Evolutionary conservation across 2,113 vertebrate genomes (phyloP), one percentile per base, ranked within the genome.

Genomic region (Laterallus jamaicensis): DNA sequence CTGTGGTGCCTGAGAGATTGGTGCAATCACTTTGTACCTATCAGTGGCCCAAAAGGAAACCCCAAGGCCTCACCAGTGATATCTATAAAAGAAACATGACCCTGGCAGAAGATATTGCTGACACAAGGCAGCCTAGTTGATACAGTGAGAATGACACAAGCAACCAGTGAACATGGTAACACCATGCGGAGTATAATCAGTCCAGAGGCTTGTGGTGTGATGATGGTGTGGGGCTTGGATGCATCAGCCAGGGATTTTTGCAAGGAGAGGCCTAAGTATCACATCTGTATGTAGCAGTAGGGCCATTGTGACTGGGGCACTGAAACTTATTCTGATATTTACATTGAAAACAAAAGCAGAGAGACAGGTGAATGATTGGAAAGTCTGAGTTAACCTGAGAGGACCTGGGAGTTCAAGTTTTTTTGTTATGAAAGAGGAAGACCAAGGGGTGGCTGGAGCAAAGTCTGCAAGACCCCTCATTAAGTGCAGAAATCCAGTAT

Each of bases 11-110:
- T 37, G 9, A 22, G 49, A 66, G 60, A 35, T 29, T 3, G 2
- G 24, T 0, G 21, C 3, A 10, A 11, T 29, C 20, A 25, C 19
- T 1, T 56, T 0, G 0, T 28, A 35, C 11, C 49, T 9, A 9
- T 2, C 49, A 18, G 62, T 2, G 21, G 73, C 50, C 29, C 42
- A 21, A 39, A 19, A 15, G 28, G 26, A 75, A 62, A 44, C 5
- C 5, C 35, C 21, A 14, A 21, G 22, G 8, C 3, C 42, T 35
- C 66, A 13, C 12, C 47, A 58, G 8, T 6, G 39, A 50, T 10
- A 6, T 14, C 22, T 29, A 21, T 29, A 54, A 78, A 39, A 66
- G 55, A 58, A 78, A 42, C 22, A 19, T 78, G 47, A 25, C 3
- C 15, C 14, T 74, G 35, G 18, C 5, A 84, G 50, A 55, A 29